A percentile compares a stretch with the other conserved stretches of the same genome.
These are phyloP conservation scores for Pogonocherus hispidulus DNA, from an alignment of 2,888 invertebrate genomes.

Conservation along the genomic window DNA sequence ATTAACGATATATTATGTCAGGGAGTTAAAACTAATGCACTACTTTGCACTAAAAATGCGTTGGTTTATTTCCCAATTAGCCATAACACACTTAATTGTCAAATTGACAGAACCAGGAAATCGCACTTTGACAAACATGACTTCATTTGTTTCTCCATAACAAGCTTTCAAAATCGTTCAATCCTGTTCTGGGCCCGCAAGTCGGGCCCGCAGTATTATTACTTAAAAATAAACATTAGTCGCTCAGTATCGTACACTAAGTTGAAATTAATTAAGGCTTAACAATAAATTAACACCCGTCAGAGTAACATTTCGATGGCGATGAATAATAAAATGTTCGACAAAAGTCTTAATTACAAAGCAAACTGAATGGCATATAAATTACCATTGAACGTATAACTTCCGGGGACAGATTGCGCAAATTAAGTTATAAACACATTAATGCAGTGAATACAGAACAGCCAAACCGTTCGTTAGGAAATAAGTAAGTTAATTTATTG, in stretches of 20 bases:
- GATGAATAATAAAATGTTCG: slow-evolving; percentile 16
- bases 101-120: too few species aligned
- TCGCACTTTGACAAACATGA: too few species aligned
- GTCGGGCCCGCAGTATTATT: too few species aligned
- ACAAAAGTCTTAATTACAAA: slow-evolving; percentile 9
- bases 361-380: slow-evolving; percentile 6
- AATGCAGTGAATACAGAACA: slow-evolving; percentile 1
- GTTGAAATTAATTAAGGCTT: slow-evolving; percentile 6
- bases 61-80: too few species aligned
- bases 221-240: neutral
- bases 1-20: too few species aligned
- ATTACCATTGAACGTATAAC: slow-evolving; percentile 11
- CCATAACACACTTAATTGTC: too few species aligned
- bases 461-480: neutral
- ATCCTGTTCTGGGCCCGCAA: too few species aligned
- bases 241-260: neutral
- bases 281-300: neutral
- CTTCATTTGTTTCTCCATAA: too few species aligned
- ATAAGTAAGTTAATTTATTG: neutral
- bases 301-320: neutral
- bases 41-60: too few species aligned
- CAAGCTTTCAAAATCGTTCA: too few species aligned
- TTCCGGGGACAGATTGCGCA: neutral
- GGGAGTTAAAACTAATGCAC: too few species aligned
- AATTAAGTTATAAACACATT: slow-evolving; percentile 12